Conservation (phyloP, 2,888 invertebrate genomes). For the Dicranocentrus wangi region DNA sequence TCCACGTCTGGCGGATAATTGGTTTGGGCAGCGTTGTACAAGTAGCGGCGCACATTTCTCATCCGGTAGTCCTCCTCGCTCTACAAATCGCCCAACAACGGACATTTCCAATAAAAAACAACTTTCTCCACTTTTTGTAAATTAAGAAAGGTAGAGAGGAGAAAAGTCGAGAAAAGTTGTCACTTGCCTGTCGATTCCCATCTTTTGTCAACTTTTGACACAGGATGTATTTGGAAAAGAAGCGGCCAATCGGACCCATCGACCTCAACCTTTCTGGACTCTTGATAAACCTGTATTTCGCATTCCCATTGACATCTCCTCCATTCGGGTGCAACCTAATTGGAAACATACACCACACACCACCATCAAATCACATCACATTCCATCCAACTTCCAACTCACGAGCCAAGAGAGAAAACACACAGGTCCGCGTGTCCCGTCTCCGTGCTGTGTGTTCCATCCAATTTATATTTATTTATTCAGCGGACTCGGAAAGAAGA, state of each 20-base stretch:
- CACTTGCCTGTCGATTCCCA: slow-evolving; percentile 67
- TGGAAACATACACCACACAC: too few relatives aligned
- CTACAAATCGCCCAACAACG: slow-evolving; percentile 8
- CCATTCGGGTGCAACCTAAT: slow-evolving; percentile 70
- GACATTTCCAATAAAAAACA: neutral
- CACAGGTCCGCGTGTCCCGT: too few relatives aligned
- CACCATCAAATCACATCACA: too few relatives aligned
- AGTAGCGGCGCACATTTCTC: slow-evolving; percentile 71
- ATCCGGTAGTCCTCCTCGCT: slow-evolving; percentile 72
- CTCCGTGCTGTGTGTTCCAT: too few relatives aligned
- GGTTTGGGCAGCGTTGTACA: slow-evolving; percentile 69
- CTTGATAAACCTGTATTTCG: slow-evolving; percentile 71
- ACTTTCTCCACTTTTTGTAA: neutral
- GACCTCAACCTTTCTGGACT: slow-evolving; percentile 67
- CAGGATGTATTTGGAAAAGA: slow-evolving; percentile 71
- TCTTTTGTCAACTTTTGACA: slow-evolving; percentile 70
- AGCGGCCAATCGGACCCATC: slow-evolving; percentile 70
- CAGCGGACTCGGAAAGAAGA: neutral
- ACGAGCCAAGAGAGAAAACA: too few relatives aligned
- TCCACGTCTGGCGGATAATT: slow-evolving; percentile 63
- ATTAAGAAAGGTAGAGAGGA: neutral
- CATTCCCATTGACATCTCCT: slow-evolving; percentile 72
- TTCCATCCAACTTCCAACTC: too few relatives aligned
- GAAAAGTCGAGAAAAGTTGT: neutral
- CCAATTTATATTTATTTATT: slow-evolving; percentile 12